Evolutionary conservation across 1,140 invertebrate species (phyloP).

Genomic region (Adelges cooleyi): DNA sequence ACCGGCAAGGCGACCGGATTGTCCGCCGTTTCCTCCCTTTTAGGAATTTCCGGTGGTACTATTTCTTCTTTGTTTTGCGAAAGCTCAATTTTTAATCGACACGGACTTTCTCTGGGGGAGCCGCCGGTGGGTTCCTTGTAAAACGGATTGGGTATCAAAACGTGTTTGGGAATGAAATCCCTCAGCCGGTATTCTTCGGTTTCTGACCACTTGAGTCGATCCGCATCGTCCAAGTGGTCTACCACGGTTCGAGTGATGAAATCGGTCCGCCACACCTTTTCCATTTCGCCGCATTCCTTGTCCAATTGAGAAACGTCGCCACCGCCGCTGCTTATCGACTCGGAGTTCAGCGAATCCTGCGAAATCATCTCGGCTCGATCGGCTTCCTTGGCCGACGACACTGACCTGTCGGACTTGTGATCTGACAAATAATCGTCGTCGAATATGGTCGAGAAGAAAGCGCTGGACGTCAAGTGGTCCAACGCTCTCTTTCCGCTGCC

Average conservation of each 20-base stretch:
- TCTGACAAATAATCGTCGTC: slow-evolving; percentile 8
- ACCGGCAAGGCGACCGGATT: slow-evolving; percentile 37
- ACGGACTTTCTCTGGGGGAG: neutral
- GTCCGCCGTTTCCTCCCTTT: neutral
- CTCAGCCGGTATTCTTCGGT: neutral
- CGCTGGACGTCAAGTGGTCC: neutral
- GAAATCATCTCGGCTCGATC: neutral
- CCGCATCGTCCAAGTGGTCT: too few relatives aligned
- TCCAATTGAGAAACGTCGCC: neutral
- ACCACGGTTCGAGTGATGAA: neutral
- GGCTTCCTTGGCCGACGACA: neutral
- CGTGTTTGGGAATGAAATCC: neutral
- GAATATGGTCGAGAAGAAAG: slow-evolving; percentile 4
- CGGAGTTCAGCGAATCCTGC: neutral
- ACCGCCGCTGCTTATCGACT: neutral
- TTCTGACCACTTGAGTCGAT: too few relatives aligned
- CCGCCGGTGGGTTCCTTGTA: neutral
- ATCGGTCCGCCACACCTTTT: neutral
- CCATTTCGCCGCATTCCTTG: neutral
- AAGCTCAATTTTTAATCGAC: neutral
- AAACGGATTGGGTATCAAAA: slow-evolving; percentile 1
- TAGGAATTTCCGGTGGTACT: slow-evolving; percentile 30
- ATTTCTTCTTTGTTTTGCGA: slow-evolving; percentile 33
- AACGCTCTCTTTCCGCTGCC: slow-evolving; percentile 12
- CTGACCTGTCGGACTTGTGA: neutral